phyloP scores from a whole-genome alignment of 1,140 invertebrate species.

The Antheraea mylitta region DNA sequence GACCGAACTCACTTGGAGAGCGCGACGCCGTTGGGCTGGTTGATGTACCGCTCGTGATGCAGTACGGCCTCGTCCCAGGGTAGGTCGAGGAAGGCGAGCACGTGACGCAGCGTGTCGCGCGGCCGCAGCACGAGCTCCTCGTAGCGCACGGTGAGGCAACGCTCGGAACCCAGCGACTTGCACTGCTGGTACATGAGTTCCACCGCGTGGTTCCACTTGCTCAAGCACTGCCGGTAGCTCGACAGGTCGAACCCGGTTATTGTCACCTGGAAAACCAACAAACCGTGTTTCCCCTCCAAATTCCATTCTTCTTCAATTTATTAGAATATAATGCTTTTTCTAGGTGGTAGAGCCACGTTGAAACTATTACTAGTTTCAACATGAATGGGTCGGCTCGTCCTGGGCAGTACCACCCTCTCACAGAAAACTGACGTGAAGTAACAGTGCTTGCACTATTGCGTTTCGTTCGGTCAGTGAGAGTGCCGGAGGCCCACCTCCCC shows the following conservation, averaged over 20 bases:
- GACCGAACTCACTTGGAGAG: constrained; percentile 90
- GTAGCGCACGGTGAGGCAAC: constrained; percentile 94
- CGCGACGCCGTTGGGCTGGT: constrained; percentile 95
- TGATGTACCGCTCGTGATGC: constrained; percentile 98
- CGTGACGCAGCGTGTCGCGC: constrained; percentile 91
- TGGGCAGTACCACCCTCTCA: too few relatives aligned
- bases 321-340: too few relatives aligned
- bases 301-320: too few relatives aligned
- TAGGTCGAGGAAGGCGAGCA: constrained; percentile 94
- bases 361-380: too few relatives aligned
- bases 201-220: constrained; percentile 98
- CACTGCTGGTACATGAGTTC: constrained; percentile 97
- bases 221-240: constrained; percentile 95
- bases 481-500: too few relatives aligned
- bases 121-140: constrained; percentile 98
- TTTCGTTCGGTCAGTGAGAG: too few relatives aligned
- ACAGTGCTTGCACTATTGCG: too few relatives aligned
- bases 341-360: too few relatives aligned
- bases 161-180: constrained; percentile 88
- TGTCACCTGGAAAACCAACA: constrained; percentile 85
- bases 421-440: too few relatives aligned
- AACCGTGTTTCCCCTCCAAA: background rate
- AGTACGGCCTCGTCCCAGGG: constrained; percentile 98
- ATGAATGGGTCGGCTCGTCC: too few relatives aligned
- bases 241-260: constrained; percentile 98